Conservation (phyloP, 2,113 vertebrate species). For the Scartelaos histophorus region DNA sequence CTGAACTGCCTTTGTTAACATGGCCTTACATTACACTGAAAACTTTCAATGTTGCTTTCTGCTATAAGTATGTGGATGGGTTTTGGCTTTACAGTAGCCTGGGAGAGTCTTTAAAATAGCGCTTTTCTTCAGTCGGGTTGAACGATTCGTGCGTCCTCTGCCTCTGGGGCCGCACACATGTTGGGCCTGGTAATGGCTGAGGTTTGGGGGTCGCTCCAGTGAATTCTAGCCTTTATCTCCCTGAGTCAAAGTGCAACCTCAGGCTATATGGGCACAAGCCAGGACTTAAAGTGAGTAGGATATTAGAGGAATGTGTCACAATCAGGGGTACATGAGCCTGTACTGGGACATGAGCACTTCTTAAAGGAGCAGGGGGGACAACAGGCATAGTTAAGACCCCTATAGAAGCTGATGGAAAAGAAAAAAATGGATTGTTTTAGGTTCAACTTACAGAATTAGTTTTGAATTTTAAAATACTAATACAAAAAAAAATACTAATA, state of each 20-base stretch:
- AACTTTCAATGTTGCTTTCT: background rate
- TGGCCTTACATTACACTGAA: conserved; percentile 4
- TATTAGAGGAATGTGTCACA: background rate
- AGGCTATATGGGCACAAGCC: background rate
- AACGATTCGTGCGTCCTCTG: background rate
- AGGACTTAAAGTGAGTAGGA: background rate
- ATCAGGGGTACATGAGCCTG: background rate
- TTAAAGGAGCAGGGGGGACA: background rate
- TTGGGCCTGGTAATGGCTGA: background rate
- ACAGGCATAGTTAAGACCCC: background rate
- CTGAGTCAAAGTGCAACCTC: background rate
- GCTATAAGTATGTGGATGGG: background rate
- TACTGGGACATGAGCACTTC: background rate
- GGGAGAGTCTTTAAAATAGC: background rate
- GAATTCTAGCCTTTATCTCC: background rate
- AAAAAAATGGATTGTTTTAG: background rate
- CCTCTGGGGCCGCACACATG: background rate
- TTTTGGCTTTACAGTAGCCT: background rate
- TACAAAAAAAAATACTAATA: no score
- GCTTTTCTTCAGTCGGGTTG: background rate
- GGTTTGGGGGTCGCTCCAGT: background rate
- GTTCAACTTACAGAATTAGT: background rate
- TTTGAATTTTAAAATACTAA: no score
- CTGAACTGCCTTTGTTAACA: background rate
- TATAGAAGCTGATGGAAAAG: background rate